Percentiles rank a stretch among this genome's conserved stretches.
phyloP scores from a whole-genome alignment of 1,140 invertebrate species.

The Eulimnadia texana region DNA sequence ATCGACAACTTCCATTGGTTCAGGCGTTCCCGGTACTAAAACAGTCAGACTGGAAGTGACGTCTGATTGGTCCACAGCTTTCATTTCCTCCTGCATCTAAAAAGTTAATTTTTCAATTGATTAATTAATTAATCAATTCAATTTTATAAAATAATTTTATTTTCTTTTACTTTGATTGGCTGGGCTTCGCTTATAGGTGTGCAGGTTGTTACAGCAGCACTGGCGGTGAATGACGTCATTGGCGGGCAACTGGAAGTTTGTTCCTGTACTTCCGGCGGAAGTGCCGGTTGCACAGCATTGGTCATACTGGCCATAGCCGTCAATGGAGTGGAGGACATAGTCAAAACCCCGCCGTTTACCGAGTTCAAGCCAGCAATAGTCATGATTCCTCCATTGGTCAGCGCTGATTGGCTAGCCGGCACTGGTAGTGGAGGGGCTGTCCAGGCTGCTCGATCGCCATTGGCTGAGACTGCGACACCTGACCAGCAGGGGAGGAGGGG shows the following conservation, averaged over 20 bases:
- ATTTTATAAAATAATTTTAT: no score
- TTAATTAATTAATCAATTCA: no score
- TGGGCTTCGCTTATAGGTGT: neutral
- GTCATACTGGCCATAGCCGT: constrained; percentile 10
- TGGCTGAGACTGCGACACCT: constrained; percentile 11
- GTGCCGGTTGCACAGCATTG: neutral
- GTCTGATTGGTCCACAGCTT: neutral
- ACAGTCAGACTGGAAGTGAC: neutral
- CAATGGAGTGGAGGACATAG: constrained; percentile 2
- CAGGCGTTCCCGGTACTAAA: neutral
- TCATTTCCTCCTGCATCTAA: neutral
- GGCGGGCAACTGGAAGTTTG: no score
- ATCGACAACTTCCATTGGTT: neutral
- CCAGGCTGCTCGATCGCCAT: neutral
- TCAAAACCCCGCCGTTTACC: neutral
- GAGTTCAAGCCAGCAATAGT: constrained; percentile 14
- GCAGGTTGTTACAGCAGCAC: neutral
- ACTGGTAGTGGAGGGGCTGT: no score
- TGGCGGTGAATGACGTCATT: neutral
- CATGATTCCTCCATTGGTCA: no score
- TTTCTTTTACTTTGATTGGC: no score
- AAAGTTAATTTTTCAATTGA: no score
- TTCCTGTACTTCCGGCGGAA: neutral
- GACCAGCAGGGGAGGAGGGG: constrained; percentile 6
- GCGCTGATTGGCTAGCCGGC: constrained; percentile 11